These are phyloP conservation scores for Lepisosteus osseus DNA, from an alignment of 2,113 vertebrate genomes.

Conservation along the genomic window DNA sequence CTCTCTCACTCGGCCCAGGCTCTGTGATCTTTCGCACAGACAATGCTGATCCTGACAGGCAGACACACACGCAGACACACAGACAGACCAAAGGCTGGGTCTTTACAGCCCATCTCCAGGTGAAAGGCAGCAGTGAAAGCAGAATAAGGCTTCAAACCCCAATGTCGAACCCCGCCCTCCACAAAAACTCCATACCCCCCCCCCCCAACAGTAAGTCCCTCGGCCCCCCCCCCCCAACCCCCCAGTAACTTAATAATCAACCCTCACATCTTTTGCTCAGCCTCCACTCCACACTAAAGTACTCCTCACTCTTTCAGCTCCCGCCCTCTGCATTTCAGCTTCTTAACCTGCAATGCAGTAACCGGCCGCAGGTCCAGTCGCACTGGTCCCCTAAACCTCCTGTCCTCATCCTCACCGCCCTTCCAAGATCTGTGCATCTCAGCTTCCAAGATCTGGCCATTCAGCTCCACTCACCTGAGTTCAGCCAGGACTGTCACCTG, in stretches of 20 bases:
- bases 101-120: conserved; percentile 28
- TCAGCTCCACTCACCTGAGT: too few species aligned
- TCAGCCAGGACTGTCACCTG: too few species aligned
- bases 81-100: conserved; percentile 10
- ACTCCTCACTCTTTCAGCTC: background rate
- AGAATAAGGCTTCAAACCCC: conserved; percentile 46
- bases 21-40: too few species aligned
- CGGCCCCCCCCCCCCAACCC: background rate
- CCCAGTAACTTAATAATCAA: background rate
- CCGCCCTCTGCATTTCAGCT: background rate
- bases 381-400: too few species aligned
- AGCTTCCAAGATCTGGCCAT: too few species aligned
- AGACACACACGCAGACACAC: background rate
- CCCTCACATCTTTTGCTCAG: too few species aligned
- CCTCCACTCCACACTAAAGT: background rate
- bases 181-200: background rate
- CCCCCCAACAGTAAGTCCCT: too few species aligned
- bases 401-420: too few species aligned
- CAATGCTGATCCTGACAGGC: background rate
- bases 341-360: too few species aligned
- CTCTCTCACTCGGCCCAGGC: too few species aligned
- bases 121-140: conserved; percentile 55
- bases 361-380: too few species aligned
- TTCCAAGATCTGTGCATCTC: too few species aligned
- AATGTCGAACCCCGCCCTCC: conserved; percentile 9